phyloP scores from a whole-genome alignment of 2,888 invertebrate species.

The Lycaena phlaeas region DNA sequence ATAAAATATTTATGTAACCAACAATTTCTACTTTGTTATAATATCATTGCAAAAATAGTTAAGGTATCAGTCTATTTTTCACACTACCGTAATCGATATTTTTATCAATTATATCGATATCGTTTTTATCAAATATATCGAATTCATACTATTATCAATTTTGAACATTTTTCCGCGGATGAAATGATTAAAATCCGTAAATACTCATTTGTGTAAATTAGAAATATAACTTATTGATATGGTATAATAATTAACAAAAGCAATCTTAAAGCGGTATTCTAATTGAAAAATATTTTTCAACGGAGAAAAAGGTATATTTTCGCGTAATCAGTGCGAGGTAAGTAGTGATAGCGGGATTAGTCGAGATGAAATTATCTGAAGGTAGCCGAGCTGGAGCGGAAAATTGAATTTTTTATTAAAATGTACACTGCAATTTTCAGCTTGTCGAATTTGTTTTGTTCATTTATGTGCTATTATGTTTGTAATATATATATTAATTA shows the following conservation, averaged over 20 bases:
- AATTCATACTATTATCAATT: too few species aligned
- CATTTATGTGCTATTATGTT: conserved; percentile 10
- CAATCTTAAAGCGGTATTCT: conserved; percentile 1
- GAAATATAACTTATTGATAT: too few species aligned
- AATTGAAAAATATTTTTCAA: conserved; percentile 20
- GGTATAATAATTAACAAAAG: conserved; percentile 12
- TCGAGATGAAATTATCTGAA: conserved; percentile 22
- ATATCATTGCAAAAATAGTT: too few species aligned
- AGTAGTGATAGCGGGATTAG: conserved; percentile 22
- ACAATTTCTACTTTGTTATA: too few species aligned
- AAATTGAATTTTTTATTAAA: conserved; percentile 22
- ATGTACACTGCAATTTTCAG: conserved; percentile 21
- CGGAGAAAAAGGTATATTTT: conserved; percentile 17
- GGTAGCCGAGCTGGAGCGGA: conserved; percentile 10
- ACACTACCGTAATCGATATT: too few species aligned
- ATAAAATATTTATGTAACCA: too few species aligned
- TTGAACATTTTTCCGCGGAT: too few species aligned
- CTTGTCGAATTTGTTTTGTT: conserved; percentile 18
- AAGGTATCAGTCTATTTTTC: too few species aligned
- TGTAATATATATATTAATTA: conserved; percentile 5
- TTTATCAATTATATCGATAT: too few species aligned
- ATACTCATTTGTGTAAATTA: too few species aligned
- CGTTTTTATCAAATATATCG: too few species aligned
- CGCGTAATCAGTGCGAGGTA: conserved; percentile 23
- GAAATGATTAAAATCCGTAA: too few species aligned